Evolutionary conservation across 2,888 invertebrate genomes (phyloP), one percentile per base, ranked within the genome.

Genomic region (Hirtodrosophila histrioides): DNA sequence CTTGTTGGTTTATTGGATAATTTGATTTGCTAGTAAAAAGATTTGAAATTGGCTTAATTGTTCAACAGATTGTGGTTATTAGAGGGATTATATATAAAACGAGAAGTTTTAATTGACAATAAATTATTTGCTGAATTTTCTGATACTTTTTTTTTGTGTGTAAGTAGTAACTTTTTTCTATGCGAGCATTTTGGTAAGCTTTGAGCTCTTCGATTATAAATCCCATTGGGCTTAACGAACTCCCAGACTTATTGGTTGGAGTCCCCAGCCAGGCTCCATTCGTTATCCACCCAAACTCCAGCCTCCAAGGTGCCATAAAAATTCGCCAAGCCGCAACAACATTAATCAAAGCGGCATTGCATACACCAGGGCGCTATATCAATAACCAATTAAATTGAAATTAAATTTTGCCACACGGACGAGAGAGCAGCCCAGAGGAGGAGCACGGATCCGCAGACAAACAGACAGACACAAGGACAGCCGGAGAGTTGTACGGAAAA

Each of bases 361-460:
- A 85, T 82, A 78, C 88, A 69, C 83, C 66, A 58, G 87, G 72
- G 82, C 76, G 82, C 79, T 87, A 66, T 82, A 82, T 82, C 82
- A 85, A 87, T 82, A 82, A 87, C 82, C 82, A 82, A 82, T 82
- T 82, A 87, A 82, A 87, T 82, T 82, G 87, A 82, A 82, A 82
- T 82, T 82, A 82, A 82, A 82, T 82, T 87, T 82, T 65, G 73
- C 87, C 83, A 56, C 65, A 58, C 69, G 55, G 57, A 33, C 54
- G 55, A 24, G 51, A 51, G 45, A 46, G 56, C 45, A 50, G 40
- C 41, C 33, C 50, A 53, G 50, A 31, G 43, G 12, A 58, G 60
- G 46, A 58, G 41, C 46, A 6, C 35, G 33, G 53, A 69, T 54
- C 46, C 49, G 44, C 46, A 40, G 51, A 39, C 45, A 36, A 45